Conservation (phyloP, 2,113 vertebrate genomes). For the Polypterus senegalus region DNA sequence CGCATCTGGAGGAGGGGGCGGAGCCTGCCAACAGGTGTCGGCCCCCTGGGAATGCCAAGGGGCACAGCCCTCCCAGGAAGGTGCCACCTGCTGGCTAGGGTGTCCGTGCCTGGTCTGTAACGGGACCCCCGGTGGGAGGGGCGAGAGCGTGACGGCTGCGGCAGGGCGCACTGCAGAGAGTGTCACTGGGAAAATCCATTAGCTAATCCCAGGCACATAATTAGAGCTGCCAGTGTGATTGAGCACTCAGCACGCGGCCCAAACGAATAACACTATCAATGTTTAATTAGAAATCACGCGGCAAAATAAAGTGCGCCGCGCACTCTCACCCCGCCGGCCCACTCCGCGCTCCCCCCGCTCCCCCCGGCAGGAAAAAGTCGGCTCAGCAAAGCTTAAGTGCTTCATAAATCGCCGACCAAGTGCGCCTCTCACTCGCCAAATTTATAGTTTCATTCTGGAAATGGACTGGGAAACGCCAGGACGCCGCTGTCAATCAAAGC, state of each 20-base stretch:
- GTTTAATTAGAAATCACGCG: slow-evolving; percentile 78
- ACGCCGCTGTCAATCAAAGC: slow-evolving; percentile 54
- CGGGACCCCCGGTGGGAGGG: too few relatives aligned
- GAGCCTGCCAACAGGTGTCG: too few relatives aligned
- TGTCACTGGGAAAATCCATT: slow-evolving; percentile 77
- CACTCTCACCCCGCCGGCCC: slow-evolving; percentile 1
- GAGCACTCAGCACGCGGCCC: slow-evolving; percentile 62
- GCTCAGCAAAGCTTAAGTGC: slow-evolving; percentile 62
- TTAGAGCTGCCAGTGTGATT: slow-evolving; percentile 92
- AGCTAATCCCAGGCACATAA: slow-evolving; percentile 88
- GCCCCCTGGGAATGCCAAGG: too few relatives aligned
- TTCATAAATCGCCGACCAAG: slow-evolving; percentile 66
- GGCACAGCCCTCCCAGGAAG: too few relatives aligned
- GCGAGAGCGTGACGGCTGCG: slow-evolving; percentile 9
- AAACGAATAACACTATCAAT: slow-evolving; percentile 87
- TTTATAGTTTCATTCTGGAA: slow-evolving; percentile 75
- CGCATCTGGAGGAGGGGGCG: too few relatives aligned
- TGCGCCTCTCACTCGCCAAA: slow-evolving; percentile 62
- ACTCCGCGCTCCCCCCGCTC: too few relatives aligned
- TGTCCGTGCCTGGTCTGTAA: too few relatives aligned
- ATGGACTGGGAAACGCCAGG: slow-evolving; percentile 63
- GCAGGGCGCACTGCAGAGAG: slow-evolving; percentile 26
- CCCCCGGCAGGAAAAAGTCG: slow-evolving; percentile 44
- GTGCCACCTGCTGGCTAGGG: too few relatives aligned
- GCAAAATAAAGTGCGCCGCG: slow-evolving; percentile 17